Evolutionary conservation across 2,888 invertebrate species (phyloP).

Genomic region (Drosophila mettleri): DNA sequence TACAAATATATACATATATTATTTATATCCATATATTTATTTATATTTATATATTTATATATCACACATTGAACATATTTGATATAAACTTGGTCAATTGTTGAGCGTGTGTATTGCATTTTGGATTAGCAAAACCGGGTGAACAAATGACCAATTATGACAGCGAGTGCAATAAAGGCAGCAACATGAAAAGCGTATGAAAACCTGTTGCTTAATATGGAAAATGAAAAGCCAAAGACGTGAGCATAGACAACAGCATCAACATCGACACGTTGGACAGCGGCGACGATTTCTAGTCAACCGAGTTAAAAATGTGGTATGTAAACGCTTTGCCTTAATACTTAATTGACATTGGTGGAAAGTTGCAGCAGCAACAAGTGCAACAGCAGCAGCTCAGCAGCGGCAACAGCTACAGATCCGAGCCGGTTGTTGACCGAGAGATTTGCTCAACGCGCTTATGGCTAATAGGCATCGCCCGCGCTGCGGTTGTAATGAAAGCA

Average conservation of each 20-base stretch:
- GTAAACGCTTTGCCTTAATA: slow-evolving; percentile 75
- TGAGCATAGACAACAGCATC: slow-evolving; percentile 1
- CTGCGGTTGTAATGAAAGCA: slow-evolving; percentile 65
- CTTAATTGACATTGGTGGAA: slow-evolving; percentile 76
- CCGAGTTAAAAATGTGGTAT: slow-evolving; percentile 60
- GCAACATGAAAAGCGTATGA: slow-evolving; percentile 23
- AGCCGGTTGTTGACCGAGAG: slow-evolving; percentile 72
- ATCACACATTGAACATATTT: no score
- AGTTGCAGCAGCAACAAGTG: slow-evolving; percentile 56
- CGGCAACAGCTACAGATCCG: slow-evolving; percentile 32
- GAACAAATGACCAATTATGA: slow-evolving; percentile 67
- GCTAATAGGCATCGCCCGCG: slow-evolving; percentile 55
- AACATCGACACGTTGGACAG: neutral
- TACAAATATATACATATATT: neutral
- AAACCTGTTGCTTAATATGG: slow-evolving; percentile 53
- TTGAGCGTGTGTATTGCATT: slow-evolving; percentile 9
- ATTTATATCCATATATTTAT: neutral
- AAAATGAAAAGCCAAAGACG: slow-evolving; percentile 50
- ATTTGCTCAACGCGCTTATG: slow-evolving; percentile 43
- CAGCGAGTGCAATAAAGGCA: slow-evolving; percentile 28
- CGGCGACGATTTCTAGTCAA: slow-evolving; percentile 37
- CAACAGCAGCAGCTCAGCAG: slow-evolving; percentile 15
- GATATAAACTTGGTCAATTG: slow-evolving; percentile 24
- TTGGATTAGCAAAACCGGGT: slow-evolving; percentile 50
- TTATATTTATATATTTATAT: neutral